phyloP scores from a whole-genome alignment of 2,113 vertebrate species.

The Boulengeromyrus knoepffleri region DNA sequence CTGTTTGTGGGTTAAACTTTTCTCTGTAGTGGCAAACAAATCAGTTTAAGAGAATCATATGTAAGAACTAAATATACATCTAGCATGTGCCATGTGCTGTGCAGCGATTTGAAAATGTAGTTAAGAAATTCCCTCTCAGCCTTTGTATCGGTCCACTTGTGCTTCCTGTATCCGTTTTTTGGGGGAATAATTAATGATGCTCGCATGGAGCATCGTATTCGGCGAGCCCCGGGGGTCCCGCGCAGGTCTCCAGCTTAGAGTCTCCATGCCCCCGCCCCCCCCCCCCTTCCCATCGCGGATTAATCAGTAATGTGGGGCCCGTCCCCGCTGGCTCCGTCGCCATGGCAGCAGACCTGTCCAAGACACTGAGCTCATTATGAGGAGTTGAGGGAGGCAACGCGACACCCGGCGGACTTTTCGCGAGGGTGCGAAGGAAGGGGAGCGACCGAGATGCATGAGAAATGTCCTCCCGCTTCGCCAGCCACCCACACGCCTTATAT shows the following conservation, averaged over 20 bases:
- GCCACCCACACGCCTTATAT: not conserved
- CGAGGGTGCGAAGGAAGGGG: not conserved
- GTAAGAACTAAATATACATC: not conserved
- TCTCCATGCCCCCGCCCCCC: not conserved
- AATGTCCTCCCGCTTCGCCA: not conserved
- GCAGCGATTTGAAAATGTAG: not conserved
- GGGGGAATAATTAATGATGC: not conserved
- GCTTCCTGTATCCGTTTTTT: not conserved
- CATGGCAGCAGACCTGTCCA: conserved; percentile 46
- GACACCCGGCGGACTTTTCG: not conserved
- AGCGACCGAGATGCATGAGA: not conserved
- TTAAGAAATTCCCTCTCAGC: not conserved
- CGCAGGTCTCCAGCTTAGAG: not conserved
- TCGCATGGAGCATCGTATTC: not conserved
- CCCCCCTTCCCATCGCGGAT: not conserved
- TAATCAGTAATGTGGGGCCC: conserved; percentile 15
- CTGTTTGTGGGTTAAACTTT: not conserved
- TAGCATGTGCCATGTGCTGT: not conserved
- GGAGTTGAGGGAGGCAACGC: conserved; percentile 15
- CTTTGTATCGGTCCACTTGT: not conserved
- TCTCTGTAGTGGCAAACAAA: not conserved
- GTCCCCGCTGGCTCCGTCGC: conserved; percentile 29
- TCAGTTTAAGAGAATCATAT: not conserved
- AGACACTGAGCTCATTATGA: conserved; percentile 51
- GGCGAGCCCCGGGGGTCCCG: not conserved